phyloP scores from a whole-genome alignment of 2,888 invertebrate genomes.

The Drosophila tripunctata region DNA sequence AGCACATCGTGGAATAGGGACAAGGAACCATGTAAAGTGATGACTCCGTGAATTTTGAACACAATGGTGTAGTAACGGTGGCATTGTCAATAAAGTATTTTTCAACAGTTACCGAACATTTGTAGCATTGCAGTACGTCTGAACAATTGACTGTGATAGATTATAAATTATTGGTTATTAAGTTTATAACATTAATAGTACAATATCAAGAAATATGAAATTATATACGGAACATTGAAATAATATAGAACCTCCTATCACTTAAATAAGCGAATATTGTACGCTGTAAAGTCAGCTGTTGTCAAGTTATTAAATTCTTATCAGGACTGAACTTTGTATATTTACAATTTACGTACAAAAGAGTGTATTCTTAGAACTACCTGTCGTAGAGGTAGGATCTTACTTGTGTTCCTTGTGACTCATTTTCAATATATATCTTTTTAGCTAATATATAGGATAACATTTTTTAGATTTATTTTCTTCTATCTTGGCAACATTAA shows the following conservation, averaged over 20 bases:
- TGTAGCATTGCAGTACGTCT: constrained; percentile 87
- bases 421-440: too few relatives aligned
- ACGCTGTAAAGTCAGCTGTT: neutral
- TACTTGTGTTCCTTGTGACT: too few relatives aligned
- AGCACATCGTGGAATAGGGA: constrained; percentile 92
- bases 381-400: too few relatives aligned
- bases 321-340: neutral
- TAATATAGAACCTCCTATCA: neutral
- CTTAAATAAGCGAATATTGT: neutral
- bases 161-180: neutral
- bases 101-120: constrained; percentile 88
- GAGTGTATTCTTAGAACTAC: neutral
- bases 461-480: too few relatives aligned
- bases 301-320: neutral
- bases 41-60: constrained; percentile 91
- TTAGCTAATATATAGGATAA: too few relatives aligned
- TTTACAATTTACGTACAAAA: neutral
- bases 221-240: too few relatives aligned
- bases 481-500: too few relatives aligned
- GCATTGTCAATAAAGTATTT: constrained; percentile 83
- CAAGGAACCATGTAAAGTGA: constrained; percentile 89
- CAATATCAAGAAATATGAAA: too few relatives aligned
- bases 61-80: constrained; percentile 88
- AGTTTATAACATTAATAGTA: too few relatives aligned
- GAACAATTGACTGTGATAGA: constrained; percentile 44